Conservation (phyloP, 2,113 vertebrate genomes). For the Pteruthius melanotis region DNA sequence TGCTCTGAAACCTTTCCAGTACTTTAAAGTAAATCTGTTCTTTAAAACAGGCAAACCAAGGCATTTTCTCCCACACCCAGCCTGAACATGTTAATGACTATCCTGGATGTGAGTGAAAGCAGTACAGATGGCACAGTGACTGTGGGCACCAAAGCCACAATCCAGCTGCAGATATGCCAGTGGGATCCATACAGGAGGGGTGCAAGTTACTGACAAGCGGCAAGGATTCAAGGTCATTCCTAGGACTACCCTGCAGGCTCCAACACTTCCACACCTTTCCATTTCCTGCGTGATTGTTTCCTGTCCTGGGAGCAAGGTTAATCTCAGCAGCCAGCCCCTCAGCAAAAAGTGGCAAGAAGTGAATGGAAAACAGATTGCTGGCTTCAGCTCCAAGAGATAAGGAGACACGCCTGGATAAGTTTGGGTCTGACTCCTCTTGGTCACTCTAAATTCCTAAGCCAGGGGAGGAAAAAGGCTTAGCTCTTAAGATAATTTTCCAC, state of each 20-base stretch:
- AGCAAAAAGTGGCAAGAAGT: conserved; percentile 14
- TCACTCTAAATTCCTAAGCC: conserved; percentile 28
- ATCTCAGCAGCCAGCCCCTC: conserved; percentile 28
- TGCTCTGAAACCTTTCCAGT: neutral
- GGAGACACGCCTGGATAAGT: neutral
- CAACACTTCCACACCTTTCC: conserved; percentile 17
- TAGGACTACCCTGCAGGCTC: neutral
- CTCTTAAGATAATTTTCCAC: conserved; percentile 48
- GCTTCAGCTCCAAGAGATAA: conserved; percentile 25
- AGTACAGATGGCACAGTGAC: neutral
- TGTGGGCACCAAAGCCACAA: neutral
- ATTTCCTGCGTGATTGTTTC: neutral
- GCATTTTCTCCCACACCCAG: neutral
- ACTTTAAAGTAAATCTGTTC: neutral
- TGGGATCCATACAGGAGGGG: neutral
- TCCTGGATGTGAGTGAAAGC: neutral
- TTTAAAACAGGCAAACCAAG: neutral
- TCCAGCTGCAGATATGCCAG: neutral
- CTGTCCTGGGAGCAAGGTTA: conserved; percentile 6
- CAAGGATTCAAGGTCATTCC: neutral
- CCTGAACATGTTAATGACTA: neutral
- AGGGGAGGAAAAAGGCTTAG: conserved; percentile 25
- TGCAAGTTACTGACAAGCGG: neutral
- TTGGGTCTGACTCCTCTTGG: neutral
- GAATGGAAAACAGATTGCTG: conserved; percentile 35